Evolutionary conservation across 2,113 vertebrate genomes (phyloP).

Genomic region (Ovis aries): ARS-UI_Ramb_v3.0 NC_056064.1:11330501-11331000

Average conservation of each 20-base stretch:
- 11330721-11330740: not conserved
- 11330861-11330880: not conserved
- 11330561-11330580: slow-evolving; percentile 80
- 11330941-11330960: not conserved
- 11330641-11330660: slow-evolving; percentile 71
- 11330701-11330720: not conserved
- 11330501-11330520: slow-evolving; percentile 86
- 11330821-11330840: not conserved
- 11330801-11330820: not conserved
- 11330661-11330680: slow-evolving; percentile 8
- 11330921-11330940: not conserved
- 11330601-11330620: slow-evolving; percentile 76
- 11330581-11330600: slow-evolving; percentile 78
- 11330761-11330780: not conserved
- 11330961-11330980: not conserved
- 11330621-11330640: slow-evolving; percentile 82
- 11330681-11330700: not conserved
- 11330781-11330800: not conserved
- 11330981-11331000: not conserved
- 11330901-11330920: not conserved
- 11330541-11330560: slow-evolving; percentile 78
- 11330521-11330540: slow-evolving; percentile 79
- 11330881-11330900: not conserved
- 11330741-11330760: not conserved
- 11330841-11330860: not conserved